These are phyloP conservation scores for Drosophila fungiperda DNA, from an alignment of 2,888 invertebrate genomes.

Conservation along the genomic window DNA sequence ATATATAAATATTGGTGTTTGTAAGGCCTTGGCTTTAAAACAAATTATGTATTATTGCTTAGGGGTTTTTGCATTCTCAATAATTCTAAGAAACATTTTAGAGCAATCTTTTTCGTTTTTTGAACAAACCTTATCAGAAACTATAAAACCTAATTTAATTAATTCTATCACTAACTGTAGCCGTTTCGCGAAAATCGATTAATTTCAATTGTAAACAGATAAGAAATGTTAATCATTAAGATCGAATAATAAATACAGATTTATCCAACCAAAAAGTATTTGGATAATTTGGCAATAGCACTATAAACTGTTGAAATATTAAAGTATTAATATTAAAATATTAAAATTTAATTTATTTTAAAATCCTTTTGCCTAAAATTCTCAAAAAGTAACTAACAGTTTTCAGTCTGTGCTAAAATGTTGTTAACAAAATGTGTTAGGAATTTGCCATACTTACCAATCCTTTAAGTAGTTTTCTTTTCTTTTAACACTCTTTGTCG, in stretches of 20 bases:
- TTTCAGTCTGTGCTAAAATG: not conserved
- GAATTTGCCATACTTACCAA: constrained; percentile 28
- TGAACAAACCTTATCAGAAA: not conserved
- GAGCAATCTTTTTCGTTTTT: not conserved
- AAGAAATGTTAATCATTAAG: not conserved
- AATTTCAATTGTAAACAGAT: not conserved
- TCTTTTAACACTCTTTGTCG: not conserved
- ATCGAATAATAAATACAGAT: not conserved
- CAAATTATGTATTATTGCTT: not conserved
- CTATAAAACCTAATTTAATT: no score
- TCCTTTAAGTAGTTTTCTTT: constrained; percentile 18
- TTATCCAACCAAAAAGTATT: not conserved
- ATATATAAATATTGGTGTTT: not conserved
- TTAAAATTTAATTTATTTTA: not conserved
- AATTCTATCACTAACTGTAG: not conserved
- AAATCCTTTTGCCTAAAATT: not conserved
- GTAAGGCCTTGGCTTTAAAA: not conserved
- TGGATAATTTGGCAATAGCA: not conserved
- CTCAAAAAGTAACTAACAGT: not conserved
- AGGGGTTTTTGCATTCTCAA: not conserved
- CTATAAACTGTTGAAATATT: not conserved
- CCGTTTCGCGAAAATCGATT: not conserved
- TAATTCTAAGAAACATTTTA: not conserved
- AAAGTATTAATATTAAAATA: no score
- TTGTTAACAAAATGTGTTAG: not conserved